A percentile compares a stretch with the other conserved stretches of the same genome.
Conservation (phyloP, 2,113 vertebrate genomes). For the Chaenocephalus aceratus region DNA sequence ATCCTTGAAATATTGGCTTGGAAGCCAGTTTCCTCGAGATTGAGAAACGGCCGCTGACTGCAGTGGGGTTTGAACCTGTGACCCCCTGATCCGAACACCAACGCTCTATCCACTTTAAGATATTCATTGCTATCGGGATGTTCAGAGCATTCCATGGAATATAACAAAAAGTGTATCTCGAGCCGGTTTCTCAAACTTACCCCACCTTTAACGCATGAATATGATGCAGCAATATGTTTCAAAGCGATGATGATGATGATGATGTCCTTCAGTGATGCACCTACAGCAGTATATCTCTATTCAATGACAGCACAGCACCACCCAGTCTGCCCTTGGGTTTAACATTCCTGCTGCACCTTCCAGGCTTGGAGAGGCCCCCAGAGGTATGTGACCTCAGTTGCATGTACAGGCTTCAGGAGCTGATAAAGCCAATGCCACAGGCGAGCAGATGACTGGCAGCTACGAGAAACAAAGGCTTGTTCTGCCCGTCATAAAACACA, state of each 20-base stretch:
- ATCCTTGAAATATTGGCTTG: no score
- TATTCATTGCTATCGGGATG: no score
- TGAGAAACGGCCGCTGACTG: no score
- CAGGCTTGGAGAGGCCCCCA: conserved; percentile 45
- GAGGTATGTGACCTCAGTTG: conserved; percentile 69
- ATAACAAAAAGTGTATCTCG: no score
- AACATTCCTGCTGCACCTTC: conserved; percentile 64
- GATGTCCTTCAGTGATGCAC: conserved; percentile 11
- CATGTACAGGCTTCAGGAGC: conserved; percentile 62
- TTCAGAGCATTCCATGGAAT: no score
- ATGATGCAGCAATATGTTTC: neutral
- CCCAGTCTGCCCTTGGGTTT: conserved; percentile 51
- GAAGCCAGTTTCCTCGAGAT: no score
- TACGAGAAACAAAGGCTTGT: conserved; percentile 53
- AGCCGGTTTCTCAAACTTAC: no score
- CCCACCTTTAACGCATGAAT: conserved; percentile 14
- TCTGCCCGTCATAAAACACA: conserved; percentile 39
- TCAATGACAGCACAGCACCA: conserved; percentile 12
- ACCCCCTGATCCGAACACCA: no score
- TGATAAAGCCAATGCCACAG: conserved; percentile 65
- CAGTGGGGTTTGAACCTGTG: no score
- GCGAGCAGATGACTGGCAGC: conserved; percentile 66
- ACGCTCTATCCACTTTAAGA: no score
- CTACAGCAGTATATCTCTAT: conserved; percentile 37
- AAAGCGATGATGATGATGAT: neutral